Evolutionary conservation across 2,113 vertebrate species (phyloP).

Genomic region (Cynopterus brachyotis): DNA sequence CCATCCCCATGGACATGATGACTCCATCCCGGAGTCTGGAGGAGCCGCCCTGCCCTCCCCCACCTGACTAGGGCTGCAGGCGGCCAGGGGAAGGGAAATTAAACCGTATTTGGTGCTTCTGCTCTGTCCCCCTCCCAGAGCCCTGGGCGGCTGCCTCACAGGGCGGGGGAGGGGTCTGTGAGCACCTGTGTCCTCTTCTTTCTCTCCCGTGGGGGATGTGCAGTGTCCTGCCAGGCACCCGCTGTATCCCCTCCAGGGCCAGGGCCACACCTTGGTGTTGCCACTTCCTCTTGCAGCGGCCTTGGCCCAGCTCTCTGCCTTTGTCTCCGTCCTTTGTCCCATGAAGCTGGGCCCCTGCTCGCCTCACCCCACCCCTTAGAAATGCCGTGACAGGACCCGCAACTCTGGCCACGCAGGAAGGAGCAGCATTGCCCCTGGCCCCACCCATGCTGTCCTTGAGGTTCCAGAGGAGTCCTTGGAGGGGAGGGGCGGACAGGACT

Average conservation of each 20-base stretch:
- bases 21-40: background rate
- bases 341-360: background rate
- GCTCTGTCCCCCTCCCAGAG: background rate
- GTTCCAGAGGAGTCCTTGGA: background rate
- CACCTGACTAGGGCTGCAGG: background rate
- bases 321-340: background rate
- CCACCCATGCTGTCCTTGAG: background rate
- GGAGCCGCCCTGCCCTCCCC: background rate
- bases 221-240: too few relatives aligned
- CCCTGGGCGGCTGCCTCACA: accelerated
- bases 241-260: background rate
- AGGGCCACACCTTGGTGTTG: background rate
- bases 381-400: background rate
- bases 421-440: background rate
- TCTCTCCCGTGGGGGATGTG: too few relatives aligned
- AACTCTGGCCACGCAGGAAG: background rate
- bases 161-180: too few relatives aligned
- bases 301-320: background rate
- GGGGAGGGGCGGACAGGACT: background rate
- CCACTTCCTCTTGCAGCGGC: background rate
- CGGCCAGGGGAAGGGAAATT: background rate
- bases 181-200: accelerated
- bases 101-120: slow-evolving; percentile 38
- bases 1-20: background rate
- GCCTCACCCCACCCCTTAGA: background rate